Evolutionary conservation across 2,113 vertebrate genomes (phyloP).

Genomic region (Actenoides hombroni): DNA sequence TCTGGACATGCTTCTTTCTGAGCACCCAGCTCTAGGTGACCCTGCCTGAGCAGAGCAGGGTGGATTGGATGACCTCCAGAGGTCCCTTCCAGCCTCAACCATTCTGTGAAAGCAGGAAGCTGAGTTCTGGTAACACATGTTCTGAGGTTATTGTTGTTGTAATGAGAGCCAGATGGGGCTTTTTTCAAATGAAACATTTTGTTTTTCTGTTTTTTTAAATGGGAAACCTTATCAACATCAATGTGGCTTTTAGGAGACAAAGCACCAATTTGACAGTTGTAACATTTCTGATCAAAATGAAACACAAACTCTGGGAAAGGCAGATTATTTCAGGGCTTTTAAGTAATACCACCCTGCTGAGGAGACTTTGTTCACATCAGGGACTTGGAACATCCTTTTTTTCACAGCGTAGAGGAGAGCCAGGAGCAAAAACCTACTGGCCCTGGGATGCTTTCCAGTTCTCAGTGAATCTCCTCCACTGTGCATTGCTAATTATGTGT

Average conservation of each 20-base stretch:
- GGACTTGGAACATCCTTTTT: background rate
- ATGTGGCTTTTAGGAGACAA: background rate
- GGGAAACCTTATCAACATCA: background rate
- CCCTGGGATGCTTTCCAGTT: background rate
- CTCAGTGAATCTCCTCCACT: background rate
- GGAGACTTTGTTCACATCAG: background rate
- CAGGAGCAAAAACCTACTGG: background rate
- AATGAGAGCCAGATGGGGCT: background rate
- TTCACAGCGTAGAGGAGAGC: background rate
- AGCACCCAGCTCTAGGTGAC: background rate
- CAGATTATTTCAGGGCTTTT: background rate
- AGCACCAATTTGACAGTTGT: background rate
- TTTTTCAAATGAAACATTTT: background rate
- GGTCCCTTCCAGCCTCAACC: background rate
- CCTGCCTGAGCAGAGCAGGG: background rate
- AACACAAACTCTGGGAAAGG: background rate
- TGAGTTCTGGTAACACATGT: background rate
- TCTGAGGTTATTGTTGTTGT: background rate
- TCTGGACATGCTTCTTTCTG: too few species aligned
- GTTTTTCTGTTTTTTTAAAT: background rate
- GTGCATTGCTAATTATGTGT: rapidly evolving
- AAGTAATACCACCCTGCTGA: rapidly evolving
- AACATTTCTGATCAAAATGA: background rate
- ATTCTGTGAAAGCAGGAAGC: background rate
- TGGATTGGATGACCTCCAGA: background rate